These are phyloP conservation scores for Camponotus pennsylvanicus DNA, from an alignment of 1,140 invertebrate genomes.

Conservation along the genomic window DNA sequence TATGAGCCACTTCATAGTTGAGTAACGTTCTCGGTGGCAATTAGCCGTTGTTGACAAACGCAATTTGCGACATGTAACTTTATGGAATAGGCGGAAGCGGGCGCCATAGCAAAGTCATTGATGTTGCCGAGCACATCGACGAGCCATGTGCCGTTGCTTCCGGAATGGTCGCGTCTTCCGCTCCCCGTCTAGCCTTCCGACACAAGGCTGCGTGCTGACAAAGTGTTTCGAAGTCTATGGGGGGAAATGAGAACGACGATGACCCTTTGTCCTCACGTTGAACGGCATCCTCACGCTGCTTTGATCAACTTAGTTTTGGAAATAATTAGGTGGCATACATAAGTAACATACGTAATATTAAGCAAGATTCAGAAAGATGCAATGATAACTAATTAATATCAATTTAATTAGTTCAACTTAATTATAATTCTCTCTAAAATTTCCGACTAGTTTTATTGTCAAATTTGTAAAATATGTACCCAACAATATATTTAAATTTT, in stretches of 20 bases:
- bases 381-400: not conserved
- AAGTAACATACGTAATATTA: not conserved
- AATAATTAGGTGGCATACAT: not conserved
- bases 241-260: slow-evolving; percentile 47
- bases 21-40: slow-evolving; percentile 84
- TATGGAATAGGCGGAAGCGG: slow-evolving; percentile 66
- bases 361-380: not conserved
- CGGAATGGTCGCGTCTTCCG: slow-evolving; percentile 64
- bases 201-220: slow-evolving; percentile 40
- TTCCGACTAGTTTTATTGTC: not conserved
- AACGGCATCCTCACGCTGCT: slow-evolving; percentile 15
- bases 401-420: not conserved
- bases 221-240: slow-evolving; percentile 24
- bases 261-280: slow-evolving; percentile 52
- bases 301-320: slow-evolving; percentile 13
- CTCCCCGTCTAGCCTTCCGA: slow-evolving; percentile 34
- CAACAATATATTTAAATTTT: not conserved
- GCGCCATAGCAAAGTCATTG: slow-evolving; percentile 48
- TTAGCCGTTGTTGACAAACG: slow-evolving; percentile 85
- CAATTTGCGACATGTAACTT: slow-evolving; percentile 85
- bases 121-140: slow-evolving; percentile 68
- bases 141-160: slow-evolving; percentile 65
- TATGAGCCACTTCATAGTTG: slow-evolving; percentile 83
- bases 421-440: not conserved
- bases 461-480: not conserved